Evolutionary conservation across 92 coral and sea anemone species (phyloP).

Genomic region (Zoanthus sociatus): DNA sequence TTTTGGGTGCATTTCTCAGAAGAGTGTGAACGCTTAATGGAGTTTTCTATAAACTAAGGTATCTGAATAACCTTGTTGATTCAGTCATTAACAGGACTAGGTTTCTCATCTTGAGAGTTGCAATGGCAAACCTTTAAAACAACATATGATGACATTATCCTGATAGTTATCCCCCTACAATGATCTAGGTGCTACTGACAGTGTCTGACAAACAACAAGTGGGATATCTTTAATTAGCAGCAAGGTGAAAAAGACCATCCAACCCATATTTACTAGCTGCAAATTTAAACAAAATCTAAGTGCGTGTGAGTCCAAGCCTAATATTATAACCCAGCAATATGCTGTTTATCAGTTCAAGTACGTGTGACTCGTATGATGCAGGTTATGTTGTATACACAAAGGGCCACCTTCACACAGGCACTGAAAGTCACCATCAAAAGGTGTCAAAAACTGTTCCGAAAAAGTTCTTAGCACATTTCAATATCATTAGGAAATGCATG

Average conservation of each 20-base stretch:
- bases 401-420: background rate
- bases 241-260: slow-evolving; percentile 4
- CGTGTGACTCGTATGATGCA: no score
- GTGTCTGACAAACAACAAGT: slow-evolving; percentile 32
- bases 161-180: slow-evolving; percentile 46
- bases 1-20: slow-evolving; percentile 48
- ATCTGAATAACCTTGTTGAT: slow-evolving; percentile 48
- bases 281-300: no score
- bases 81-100: slow-evolving; percentile 51
- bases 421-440: background rate
- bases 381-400: slow-evolving; percentile 9
- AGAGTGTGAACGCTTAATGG: slow-evolving; percentile 59
- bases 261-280: no score
- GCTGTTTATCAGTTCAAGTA: no score
- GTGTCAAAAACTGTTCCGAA: no score
- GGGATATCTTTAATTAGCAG: background rate
- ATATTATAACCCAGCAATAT: no score
- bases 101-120: slow-evolving; percentile 55
- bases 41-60: slow-evolving; percentile 60
- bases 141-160: slow-evolving; percentile 57
- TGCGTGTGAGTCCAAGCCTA: no score
- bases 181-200: slow-evolving; percentile 62
- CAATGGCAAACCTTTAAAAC: slow-evolving; percentile 61
- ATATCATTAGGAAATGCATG: no score
- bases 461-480: no score